A percentile compares a stretch with the other conserved stretches of the same genome.
phyloP scores from a whole-genome alignment of 2,888 invertebrate genomes.

The Sminthurinus aureus region DNA sequence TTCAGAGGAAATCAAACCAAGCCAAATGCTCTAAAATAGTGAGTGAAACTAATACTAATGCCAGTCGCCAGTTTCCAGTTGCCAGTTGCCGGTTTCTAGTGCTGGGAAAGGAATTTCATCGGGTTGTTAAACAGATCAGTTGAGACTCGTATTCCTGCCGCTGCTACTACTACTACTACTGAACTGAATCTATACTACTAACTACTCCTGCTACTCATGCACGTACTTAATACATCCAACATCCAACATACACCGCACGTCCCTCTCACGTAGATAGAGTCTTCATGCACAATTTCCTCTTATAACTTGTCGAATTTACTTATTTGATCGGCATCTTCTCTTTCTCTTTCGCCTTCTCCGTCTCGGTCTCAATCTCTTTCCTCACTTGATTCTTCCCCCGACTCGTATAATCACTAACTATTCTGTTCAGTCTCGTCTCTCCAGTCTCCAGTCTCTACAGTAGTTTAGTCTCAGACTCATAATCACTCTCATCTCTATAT shows the following conservation, averaged over 20 bases:
- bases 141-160: not conserved
- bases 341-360: conserved; percentile 53
- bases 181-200: no score
- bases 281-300: conserved; percentile 32
- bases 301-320: conserved; percentile 22
- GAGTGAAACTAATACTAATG: not conserved
- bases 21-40: not conserved
- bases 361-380: no score
- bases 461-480: conserved; percentile 4
- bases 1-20: no score
- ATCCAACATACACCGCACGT: not conserved
- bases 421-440: not conserved
- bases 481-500: conserved; percentile 60
- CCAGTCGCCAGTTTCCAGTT: not conserved
- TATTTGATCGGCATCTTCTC: conserved; percentile 29
- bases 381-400: conserved; percentile 44
- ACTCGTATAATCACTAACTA: not conserved
- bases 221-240: not conserved
- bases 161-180: not conserved
- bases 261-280: conserved; percentile 4
- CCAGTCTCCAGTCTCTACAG: conserved; percentile 59
- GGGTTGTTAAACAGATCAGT: not conserved
- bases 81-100: not conserved
- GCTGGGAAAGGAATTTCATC: not conserved
- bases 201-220: not conserved